Evolutionary conservation across 2,113 vertebrate genomes (phyloP).

Genomic region (Phaetusa simplex): DNA sequence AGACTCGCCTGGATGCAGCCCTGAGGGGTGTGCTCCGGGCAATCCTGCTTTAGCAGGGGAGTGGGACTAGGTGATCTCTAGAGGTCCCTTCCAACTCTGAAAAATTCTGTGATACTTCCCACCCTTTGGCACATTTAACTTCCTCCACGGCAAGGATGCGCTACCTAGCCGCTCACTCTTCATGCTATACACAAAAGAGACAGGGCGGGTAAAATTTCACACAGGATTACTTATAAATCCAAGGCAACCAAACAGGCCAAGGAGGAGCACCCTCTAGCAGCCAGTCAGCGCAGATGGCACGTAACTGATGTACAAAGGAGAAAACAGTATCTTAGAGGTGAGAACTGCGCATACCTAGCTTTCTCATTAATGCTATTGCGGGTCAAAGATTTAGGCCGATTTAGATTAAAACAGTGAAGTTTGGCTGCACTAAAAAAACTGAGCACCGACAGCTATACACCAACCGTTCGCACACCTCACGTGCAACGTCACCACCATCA

Average conservation of each 20-base stretch:
- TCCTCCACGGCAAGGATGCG: background rate
- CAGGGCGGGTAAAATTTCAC: background rate
- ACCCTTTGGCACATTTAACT: background rate
- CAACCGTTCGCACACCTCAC: background rate
- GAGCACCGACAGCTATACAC: background rate
- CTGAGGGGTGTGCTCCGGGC: no score
- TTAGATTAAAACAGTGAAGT: background rate
- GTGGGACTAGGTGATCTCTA: no score
- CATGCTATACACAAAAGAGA: background rate
- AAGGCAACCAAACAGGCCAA: background rate
- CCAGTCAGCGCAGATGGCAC: background rate
- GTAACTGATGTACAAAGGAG: rapidly evolving
- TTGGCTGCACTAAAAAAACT: background rate
- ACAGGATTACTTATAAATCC: background rate
- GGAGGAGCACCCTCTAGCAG: background rate
- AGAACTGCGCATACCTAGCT: background rate
- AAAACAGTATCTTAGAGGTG: background rate
- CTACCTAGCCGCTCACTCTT: background rate
- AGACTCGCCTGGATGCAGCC: no score
- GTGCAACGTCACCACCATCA: rapidly evolving
- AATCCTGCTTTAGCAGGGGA: no score
- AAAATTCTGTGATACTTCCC: background rate
- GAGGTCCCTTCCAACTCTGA: no score
- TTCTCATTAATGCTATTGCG: rapidly evolving
- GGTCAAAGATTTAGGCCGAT: background rate